phyloP scores from a whole-genome alignment of 2,113 vertebrate species.

The Rhipidura dahli region DNA sequence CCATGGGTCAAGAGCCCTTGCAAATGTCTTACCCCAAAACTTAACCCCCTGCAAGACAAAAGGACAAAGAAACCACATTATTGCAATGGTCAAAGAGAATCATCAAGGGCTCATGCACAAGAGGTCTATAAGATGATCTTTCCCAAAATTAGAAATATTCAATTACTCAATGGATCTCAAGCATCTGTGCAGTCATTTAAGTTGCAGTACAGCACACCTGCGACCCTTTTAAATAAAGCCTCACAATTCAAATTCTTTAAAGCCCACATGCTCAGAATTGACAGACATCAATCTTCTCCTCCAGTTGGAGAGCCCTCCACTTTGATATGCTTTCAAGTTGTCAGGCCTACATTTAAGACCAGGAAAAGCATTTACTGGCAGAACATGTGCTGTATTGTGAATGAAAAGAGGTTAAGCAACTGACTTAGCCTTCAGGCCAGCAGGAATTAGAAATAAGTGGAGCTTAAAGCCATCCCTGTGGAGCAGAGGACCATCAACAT shows the following conservation, averaged over 20 bases:
- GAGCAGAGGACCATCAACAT: background rate
- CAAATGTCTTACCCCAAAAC: background rate
- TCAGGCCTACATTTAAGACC: background rate
- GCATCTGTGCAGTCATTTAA: background rate
- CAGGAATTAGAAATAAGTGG: accelerated
- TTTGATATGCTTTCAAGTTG: background rate
- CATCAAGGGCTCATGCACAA: background rate
- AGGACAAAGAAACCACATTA: background rate
- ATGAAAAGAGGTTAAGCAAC: background rate
- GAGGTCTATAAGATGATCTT: background rate
- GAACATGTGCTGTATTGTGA: background rate
- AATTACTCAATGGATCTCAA: background rate
- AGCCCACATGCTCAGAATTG: background rate
- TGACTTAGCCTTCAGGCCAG: background rate
- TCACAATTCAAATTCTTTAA: background rate
- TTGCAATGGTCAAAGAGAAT: accelerated
- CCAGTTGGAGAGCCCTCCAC: background rate
- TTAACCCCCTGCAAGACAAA: background rate
- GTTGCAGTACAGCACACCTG: background rate
- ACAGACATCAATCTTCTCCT: background rate
- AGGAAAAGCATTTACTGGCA: background rate
- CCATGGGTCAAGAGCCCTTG: background rate
- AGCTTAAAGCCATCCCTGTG: accelerated
- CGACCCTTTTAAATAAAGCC: background rate
- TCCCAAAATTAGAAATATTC: background rate